Evolutionary conservation across 2,113 vertebrate species (phyloP).

Genomic region (Dromaius novaehollandiae): DNA sequence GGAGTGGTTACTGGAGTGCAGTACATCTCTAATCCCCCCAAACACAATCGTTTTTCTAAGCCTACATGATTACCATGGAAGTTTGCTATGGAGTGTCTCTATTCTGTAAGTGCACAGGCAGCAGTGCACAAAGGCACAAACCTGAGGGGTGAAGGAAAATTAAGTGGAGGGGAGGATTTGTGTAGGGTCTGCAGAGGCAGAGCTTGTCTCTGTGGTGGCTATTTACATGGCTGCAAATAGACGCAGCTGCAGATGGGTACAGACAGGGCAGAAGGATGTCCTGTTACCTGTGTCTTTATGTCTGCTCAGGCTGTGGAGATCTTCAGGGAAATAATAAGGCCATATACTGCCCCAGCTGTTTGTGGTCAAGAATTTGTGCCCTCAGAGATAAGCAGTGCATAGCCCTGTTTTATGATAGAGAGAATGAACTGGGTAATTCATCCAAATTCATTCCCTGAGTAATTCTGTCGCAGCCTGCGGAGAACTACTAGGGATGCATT

Average conservation of each 20-base stretch:
- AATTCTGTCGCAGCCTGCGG: background rate
- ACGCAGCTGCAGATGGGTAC: background rate
- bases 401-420: slow-evolving; percentile 17
- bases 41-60: background rate
- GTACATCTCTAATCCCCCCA: background rate
- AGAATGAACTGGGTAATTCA: background rate
- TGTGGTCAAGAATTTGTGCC: background rate
- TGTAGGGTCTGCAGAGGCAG: background rate
- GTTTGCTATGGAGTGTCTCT: background rate
- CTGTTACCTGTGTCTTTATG: background rate
- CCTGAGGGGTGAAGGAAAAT: background rate
- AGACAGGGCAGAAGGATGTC: background rate
- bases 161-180: background rate
- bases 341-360: background rate
- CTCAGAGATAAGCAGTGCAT: slow-evolving; percentile 7
- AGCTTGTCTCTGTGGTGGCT: background rate
- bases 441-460: slow-evolving; percentile 49
- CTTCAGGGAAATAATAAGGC: background rate
- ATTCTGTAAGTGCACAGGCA: background rate
- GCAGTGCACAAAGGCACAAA: background rate
- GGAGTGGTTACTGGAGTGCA: background rate
- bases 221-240: background rate
- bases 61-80: background rate
- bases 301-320: background rate
- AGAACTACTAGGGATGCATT: slow-evolving; percentile 40